Evolutionary conservation across 2,888 invertebrate species (phyloP).

Genomic region (Pammene fasciana): DNA sequence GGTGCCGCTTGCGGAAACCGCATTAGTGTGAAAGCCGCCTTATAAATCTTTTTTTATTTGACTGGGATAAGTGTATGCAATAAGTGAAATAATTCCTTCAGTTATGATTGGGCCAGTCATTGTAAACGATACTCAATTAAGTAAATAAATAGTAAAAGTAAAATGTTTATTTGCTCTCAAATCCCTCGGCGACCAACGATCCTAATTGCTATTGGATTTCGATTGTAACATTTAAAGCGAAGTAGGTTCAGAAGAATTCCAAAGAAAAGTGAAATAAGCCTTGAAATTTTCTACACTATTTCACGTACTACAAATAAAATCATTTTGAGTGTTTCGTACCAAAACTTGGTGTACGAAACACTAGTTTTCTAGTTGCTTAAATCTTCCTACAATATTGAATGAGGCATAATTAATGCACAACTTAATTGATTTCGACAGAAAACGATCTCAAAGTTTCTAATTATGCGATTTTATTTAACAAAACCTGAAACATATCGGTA

Average conservation of each 20-base stretch:
- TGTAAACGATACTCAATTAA: conserved; percentile 24
- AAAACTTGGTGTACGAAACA: no score
- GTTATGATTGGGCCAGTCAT: conserved; percentile 3
- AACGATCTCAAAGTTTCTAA: no score
- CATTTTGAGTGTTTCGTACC: no score
- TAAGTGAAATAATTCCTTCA: neutral
- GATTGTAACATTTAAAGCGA: conserved; percentile 49
- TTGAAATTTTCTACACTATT: no score
- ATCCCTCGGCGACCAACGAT: conserved; percentile 37
- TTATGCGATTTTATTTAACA: no score
- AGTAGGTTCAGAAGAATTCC: neutral
- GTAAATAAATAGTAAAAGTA: conserved; percentile 29
- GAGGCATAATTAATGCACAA: no score
- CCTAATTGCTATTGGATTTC: conserved; percentile 51
- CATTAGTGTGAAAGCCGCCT: neutral
- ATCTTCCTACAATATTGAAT: no score
- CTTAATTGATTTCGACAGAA: no score
- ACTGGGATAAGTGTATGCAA: neutral
- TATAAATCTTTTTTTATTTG: neutral
- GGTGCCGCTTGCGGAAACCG: no score
- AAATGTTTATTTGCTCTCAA: conserved; percentile 40
- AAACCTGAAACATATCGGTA: no score
- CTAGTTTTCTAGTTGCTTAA: no score
- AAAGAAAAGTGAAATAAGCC: neutral
- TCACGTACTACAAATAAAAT: no score